Evolutionary conservation across 1,140 invertebrate species (phyloP).

Genomic region (Pseudobourletiella spinata): DNA sequence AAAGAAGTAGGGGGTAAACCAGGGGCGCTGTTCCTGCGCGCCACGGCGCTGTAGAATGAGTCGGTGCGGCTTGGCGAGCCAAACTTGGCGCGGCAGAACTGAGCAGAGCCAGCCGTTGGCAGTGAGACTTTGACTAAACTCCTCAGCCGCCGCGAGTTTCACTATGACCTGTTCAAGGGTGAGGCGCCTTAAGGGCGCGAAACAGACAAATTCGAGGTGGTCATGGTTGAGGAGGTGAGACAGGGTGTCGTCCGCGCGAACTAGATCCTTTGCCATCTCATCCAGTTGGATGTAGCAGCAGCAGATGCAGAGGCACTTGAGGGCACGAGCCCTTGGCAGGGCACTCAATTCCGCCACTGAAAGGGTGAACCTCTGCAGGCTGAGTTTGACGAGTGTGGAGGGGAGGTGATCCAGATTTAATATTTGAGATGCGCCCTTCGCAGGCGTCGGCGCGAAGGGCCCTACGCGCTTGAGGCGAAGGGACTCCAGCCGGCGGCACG

Average conservation of each 20-base stretch:
- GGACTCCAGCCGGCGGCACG: not conserved
- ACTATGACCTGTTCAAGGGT: not conserved
- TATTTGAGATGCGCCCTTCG: no score
- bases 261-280: not conserved
- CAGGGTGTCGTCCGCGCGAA: not conserved
- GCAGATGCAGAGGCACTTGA: not conserved
- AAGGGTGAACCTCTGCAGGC: not conserved
- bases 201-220: not conserved
- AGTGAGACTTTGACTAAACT: not conserved
- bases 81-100: not conserved
- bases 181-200: not conserved
- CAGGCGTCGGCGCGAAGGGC: no score
- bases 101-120: constrained; percentile 3
- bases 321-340: no score
- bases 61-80: not conserved
- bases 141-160: not conserved
- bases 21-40: constrained; percentile 3
- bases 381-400: not conserved
- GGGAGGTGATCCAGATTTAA: not conserved
- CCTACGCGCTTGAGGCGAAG: constrained; percentile 7
- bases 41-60: constrained; percentile 15
- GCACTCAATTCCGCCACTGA: no score
- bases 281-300: constrained; percentile 6
- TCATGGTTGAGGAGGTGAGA: not conserved
- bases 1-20: constrained; percentile 12